Conservation (phyloP, 2,888 invertebrate genomes). For the Yponomeuta plumbellus region DNA sequence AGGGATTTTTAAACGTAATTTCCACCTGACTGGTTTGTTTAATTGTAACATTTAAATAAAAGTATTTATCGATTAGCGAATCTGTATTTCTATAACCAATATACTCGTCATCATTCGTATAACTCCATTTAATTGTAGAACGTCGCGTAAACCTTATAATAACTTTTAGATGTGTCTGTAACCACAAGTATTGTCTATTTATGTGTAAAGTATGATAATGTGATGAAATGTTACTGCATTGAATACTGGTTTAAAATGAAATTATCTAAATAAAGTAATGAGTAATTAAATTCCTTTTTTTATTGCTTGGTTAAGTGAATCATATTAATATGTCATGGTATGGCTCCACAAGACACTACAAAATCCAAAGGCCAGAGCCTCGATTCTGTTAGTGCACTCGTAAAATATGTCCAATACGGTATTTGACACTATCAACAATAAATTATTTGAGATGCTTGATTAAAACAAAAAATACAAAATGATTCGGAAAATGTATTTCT, state of each 20-base stretch:
- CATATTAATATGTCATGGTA: background rate
- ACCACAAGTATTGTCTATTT: slow-evolving; percentile 52
- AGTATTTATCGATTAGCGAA: slow-evolving; percentile 32
- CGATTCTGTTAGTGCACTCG: too few species aligned
- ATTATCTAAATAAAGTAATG: slow-evolving; percentile 73
- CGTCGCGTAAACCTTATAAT: slow-evolving; percentile 27
- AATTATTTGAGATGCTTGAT: too few species aligned
- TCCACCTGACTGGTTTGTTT: slow-evolving; percentile 45
- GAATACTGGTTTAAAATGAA: slow-evolving; percentile 72
- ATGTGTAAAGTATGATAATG: slow-evolving; percentile 57
- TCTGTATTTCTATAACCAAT: slow-evolving; percentile 38
- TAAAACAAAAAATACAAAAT: too few species aligned
- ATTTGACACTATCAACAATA: too few species aligned
- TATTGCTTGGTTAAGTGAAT: background rate
- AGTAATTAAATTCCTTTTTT: slow-evolving; percentile 29
- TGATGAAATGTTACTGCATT: slow-evolving; percentile 70
- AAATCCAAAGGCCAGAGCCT: too few species aligned
- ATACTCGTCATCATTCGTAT: slow-evolving; percentile 43
- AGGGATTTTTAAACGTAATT: slow-evolving; percentile 40
- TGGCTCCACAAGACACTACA: too few species aligned
- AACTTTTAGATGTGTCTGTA: slow-evolving; percentile 61
- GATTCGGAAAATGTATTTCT: too few species aligned
- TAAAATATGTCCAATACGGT: too few species aligned
- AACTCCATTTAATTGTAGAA: slow-evolving; percentile 46
- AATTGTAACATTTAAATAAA: slow-evolving; percentile 31